These are phyloP conservation scores for Steinernema feltiae DNA, from an alignment of 1,140 invertebrate species.

Conservation along the genomic window DNA sequence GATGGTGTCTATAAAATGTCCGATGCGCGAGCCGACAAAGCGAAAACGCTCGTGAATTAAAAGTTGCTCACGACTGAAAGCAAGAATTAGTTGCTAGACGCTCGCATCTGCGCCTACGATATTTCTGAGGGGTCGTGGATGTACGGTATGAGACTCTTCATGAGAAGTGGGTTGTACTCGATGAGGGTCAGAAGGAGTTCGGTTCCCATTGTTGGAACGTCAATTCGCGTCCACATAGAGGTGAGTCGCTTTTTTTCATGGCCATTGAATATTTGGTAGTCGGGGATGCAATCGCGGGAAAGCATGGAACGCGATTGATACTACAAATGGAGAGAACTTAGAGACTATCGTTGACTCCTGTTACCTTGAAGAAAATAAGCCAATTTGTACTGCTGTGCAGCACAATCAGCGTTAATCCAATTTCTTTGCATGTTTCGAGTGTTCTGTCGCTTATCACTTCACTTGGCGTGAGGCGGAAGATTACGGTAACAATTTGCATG, in stretches of 20 bases:
- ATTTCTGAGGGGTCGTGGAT: conserved; percentile 1
- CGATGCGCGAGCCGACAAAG: conserved; percentile 7
- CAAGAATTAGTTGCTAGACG: not conserved
- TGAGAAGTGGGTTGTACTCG: not conserved
- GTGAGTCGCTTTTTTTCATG: conserved; percentile 6
- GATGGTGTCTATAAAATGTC: not conserved
- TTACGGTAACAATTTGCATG: not conserved
- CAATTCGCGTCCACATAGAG: conserved; percentile 5
- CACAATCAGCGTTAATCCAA: not conserved
- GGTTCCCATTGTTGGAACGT: not conserved
- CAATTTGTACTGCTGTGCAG: conserved; percentile 8
- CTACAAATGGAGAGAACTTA: not conserved
- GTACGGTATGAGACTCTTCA: conserved; percentile 5
- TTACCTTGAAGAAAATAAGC: conserved; percentile 12
- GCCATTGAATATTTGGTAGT: conserved; percentile 15
- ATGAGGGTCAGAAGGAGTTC: not conserved
- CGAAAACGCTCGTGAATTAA: not conserved
- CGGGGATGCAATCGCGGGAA: conserved; percentile 10
- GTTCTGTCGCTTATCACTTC: not conserved
- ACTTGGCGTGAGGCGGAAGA: not conserved
- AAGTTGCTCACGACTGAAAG: not conserved
- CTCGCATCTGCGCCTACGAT: not conserved
- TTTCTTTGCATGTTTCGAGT: conserved; percentile 1
- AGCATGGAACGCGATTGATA: not conserved
- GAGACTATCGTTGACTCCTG: too few species aligned